phyloP scores from a whole-genome alignment of 2,797 vertebrate genomes.

The Cyclopterus lumpus region DNA sequence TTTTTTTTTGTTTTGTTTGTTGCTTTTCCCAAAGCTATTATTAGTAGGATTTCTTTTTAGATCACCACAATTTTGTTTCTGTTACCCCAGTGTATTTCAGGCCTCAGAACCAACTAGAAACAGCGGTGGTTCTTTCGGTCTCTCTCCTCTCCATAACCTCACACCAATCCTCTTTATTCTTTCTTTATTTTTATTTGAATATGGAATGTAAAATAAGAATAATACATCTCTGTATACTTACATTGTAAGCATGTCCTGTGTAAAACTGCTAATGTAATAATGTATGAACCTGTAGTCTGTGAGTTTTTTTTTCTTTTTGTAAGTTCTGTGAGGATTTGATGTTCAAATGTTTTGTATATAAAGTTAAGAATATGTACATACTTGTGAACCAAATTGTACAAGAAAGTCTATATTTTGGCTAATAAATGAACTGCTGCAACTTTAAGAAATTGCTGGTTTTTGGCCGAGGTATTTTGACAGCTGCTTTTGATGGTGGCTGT shows the following conservation, averaged over 20 bases:
- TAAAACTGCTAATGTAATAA: slow-evolving; percentile 93
- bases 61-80: slow-evolving; percentile 40
- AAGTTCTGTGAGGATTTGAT: slow-evolving; percentile 92
- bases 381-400: slow-evolving; percentile 99
- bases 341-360: slow-evolving; percentile 96
- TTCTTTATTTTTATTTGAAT: slow-evolving; percentile 79
- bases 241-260: slow-evolving; percentile 98
- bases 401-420: slow-evolving; percentile 99
- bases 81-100: slow-evolving; percentile 83
- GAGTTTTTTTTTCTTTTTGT: slow-evolving; percentile 84
- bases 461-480: slow-evolving; percentile 61
- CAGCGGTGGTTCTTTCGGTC: slow-evolving; percentile 87
- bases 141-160: slow-evolving; percentile 83
- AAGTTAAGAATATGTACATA: slow-evolving; percentile 98
- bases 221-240: slow-evolving; percentile 92
- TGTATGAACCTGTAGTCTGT: slow-evolving; percentile 91
- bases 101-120: slow-evolving; percentile 91
- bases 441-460: slow-evolving; percentile 81
- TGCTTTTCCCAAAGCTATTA: slow-evolving; percentile 64
- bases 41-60: slow-evolving; percentile 45
- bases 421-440: slow-evolving; percentile 99
- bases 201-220: slow-evolving; percentile 93
- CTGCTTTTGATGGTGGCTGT: slow-evolving; percentile 65
- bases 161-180: slow-evolving; percentile 56
- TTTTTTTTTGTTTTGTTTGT: slow-evolving; percentile 68